A percentile compares a stretch with the other conserved stretches of the same genome.
Conservation (phyloP, 1,140 invertebrate genomes). For the Cryptotermes secundus region DNA sequence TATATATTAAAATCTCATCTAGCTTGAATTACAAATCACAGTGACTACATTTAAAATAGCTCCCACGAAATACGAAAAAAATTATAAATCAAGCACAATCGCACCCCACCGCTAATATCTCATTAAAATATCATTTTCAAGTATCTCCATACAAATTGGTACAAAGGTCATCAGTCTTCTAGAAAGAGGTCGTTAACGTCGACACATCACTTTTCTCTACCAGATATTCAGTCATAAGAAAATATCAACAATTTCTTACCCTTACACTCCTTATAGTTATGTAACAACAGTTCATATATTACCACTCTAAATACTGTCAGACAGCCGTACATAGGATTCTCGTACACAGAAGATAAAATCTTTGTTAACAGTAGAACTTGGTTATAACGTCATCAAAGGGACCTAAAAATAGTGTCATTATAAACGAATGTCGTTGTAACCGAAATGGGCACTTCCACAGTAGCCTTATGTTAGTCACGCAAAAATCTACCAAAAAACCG, state of each 20-base stretch:
- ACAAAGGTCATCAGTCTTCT: constrained; percentile 1
- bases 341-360: background rate
- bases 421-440: too few relatives aligned
- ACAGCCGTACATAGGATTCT: background rate
- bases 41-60: background rate
- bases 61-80: background rate
- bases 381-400: too few relatives aligned
- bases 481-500: too few relatives aligned
- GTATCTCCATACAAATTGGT: background rate
- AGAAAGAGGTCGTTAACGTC: background rate
- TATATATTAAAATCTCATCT: background rate
- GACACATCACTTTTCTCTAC: background rate
- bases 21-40: background rate
- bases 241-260: background rate
- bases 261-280: background rate
- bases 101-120: background rate
- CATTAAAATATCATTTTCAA: background rate
- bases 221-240: background rate
- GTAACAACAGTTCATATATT: background rate
- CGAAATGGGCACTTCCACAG: too few relatives aligned
- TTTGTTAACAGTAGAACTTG: too few relatives aligned
- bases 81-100: background rate
- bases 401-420: too few relatives aligned
- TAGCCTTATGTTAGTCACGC: too few relatives aligned
- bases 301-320: background rate